Evolutionary conservation across 2,888 invertebrate species (phyloP).

Genomic region (Lasioglossum figueresi): DNA sequence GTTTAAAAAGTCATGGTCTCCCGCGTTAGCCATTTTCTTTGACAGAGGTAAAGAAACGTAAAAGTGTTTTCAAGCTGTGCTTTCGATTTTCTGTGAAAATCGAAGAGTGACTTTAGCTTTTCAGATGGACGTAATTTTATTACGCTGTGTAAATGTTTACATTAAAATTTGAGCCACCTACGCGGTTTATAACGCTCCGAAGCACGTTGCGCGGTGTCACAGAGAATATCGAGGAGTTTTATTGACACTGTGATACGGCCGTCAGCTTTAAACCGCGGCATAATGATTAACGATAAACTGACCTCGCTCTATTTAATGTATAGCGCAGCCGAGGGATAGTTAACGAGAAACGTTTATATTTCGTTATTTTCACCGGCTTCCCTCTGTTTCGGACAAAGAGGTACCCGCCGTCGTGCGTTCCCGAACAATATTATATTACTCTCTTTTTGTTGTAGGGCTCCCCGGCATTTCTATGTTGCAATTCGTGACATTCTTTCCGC

Average conservation of each 20-base stretch:
- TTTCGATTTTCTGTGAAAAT: not conserved
- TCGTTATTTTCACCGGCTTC: not conserved
- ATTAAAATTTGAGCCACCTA: not conserved
- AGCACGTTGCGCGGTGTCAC: not conserved
- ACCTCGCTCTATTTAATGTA: not conserved
- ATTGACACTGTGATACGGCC: not conserved
- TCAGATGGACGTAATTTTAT: not conserved
- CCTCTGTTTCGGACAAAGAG: not conserved
- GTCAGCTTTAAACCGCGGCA: not conserved
- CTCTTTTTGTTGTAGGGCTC: not conserved
- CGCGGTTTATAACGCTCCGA: not conserved
- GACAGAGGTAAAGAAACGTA: not conserved
- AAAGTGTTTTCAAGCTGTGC: not conserved
- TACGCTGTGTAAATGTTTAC: not conserved
- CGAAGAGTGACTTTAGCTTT: not conserved
- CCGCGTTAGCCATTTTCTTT: not conserved
- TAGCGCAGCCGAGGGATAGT: not conserved
- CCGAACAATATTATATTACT: constrained; percentile 1
- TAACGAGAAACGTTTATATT: not conserved
- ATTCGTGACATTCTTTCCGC: constrained; percentile 15
- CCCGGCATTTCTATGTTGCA: not conserved
- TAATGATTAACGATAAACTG: constrained; percentile 9
- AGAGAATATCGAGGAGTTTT: not conserved
- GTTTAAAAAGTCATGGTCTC: not conserved
- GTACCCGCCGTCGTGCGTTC: not conserved